A percentile compares a stretch with the other conserved stretches of the same genome.
These are phyloP conservation scores for Eurytoma californica DNA, from an alignment of 2,888 invertebrate genomes.

Conservation along the genomic window DNA sequence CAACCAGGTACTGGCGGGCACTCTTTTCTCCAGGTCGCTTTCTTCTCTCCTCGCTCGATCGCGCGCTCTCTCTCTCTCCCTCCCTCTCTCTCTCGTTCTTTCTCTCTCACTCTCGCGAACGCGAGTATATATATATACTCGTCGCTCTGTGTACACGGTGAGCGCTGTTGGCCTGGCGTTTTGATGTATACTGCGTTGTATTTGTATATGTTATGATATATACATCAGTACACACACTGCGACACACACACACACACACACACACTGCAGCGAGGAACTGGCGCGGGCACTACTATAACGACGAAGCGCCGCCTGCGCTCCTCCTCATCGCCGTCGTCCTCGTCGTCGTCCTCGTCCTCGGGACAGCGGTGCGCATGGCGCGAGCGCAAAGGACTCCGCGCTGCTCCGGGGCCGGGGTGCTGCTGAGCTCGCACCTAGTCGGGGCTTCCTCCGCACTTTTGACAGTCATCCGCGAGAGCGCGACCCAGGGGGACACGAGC, in stretches of 20 bases:
- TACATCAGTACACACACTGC: slow-evolving; percentile 25
- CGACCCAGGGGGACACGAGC: slow-evolving; percentile 57
- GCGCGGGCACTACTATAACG: slow-evolving; percentile 42
- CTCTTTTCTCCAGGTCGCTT: slow-evolving; percentile 34
- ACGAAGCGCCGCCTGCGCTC: slow-evolving; percentile 17
- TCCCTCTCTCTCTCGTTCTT: slow-evolving; percentile 8
- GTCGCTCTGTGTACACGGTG: slow-evolving; percentile 33
- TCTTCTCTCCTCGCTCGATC: slow-evolving; percentile 47
- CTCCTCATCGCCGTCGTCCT: slow-evolving; percentile 48
- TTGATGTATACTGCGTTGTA: not conserved
- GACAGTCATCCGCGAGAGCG: slow-evolving; percentile 70
- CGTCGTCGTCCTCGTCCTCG: slow-evolving; percentile 40
- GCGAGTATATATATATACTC: slow-evolving; percentile 26
- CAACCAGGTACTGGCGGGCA: not conserved
- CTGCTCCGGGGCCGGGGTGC: not conserved
- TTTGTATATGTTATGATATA: not conserved
- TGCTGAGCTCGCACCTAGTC: not conserved
- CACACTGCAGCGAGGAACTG: slow-evolving; percentile 9
- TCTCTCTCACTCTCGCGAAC: not conserved
- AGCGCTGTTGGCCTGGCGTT: not conserved
- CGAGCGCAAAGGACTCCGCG: slow-evolving; percentile 11
- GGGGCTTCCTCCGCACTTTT: slow-evolving; percentile 63
- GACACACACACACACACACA: slow-evolving; percentile 17
- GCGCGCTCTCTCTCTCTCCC: slow-evolving; percentile 20
- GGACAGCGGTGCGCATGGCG: slow-evolving; percentile 57